Evolutionary conservation across 2,797 vertebrate genomes (phyloP).

Genomic region (Poecilia wingei): DNA sequence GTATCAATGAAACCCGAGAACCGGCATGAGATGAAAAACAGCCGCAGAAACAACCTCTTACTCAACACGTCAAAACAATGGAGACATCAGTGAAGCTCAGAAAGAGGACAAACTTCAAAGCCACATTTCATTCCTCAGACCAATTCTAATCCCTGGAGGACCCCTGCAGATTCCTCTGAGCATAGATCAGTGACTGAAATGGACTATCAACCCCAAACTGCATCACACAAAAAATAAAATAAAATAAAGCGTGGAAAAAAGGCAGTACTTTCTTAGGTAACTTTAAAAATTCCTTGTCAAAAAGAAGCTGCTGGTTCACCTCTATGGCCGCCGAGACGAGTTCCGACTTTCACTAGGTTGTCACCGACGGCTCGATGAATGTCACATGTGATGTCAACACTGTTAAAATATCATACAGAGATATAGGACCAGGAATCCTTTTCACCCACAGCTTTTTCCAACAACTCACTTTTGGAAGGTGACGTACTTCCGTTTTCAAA

Average conservation of each 20-base stretch:
- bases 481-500: neutral
- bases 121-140: constrained; percentile 11
- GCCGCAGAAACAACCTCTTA: constrained; percentile 8
- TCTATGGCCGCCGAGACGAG: neutral
- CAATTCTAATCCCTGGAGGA: constrained; percentile 2
- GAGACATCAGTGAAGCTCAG: constrained; percentile 8
- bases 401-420: neutral
- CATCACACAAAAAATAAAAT: neutral
- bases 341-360: neutral
- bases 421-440: neutral
- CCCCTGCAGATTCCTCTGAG: constrained; percentile 10
- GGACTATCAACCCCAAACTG: constrained; percentile 13
- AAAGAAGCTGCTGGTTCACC: neutral
- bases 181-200: constrained; percentile 16
- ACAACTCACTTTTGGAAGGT: neutral
- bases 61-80: constrained; percentile 19
- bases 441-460: neutral
- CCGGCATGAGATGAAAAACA: constrained; percentile 6
- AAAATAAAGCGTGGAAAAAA: neutral
- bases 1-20: neutral
- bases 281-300: neutral
- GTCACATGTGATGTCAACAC: neutral
- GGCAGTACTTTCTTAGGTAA: neutral
- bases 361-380: neutral
- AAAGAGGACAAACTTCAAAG: constrained; percentile 26